Conservation (phyloP, 2,113 vertebrate species). For the Ictidomys tridecemlineatus region DNA sequence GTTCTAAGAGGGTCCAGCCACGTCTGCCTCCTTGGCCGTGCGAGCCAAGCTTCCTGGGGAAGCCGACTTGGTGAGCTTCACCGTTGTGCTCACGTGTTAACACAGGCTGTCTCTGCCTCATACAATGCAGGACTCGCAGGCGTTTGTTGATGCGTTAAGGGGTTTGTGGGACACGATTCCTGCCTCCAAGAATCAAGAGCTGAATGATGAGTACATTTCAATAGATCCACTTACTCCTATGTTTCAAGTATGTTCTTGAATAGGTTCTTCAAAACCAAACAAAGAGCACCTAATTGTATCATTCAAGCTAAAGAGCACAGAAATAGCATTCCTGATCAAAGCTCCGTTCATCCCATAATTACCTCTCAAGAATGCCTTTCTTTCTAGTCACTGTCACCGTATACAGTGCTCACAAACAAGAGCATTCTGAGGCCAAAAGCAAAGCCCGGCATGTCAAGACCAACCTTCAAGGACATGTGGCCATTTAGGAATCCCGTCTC, state of each 20-base stretch:
- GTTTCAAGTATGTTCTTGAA: slow-evolving; percentile 12
- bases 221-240: not conserved
- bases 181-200: not conserved
- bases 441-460: rapidly evolving
- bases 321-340: slow-evolving; percentile 62
- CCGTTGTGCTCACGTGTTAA: rapidly evolving
- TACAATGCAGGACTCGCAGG: not conserved
- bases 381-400: slow-evolving; percentile 70
- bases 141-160: not conserved
- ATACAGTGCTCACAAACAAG: not conserved
- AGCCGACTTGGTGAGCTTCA: rapidly evolving
- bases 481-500: not conserved
- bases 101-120: rapidly evolving
- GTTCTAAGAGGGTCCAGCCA: rapidly evolving
- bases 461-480: not conserved
- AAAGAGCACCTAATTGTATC: slow-evolving; percentile 2
- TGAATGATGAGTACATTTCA: slow-evolving; percentile 8
- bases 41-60: not conserved
- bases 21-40: rapidly evolving
- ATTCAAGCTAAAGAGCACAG: not conserved
- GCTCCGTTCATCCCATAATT: not conserved
- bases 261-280: slow-evolving; percentile 39
- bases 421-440: not conserved
- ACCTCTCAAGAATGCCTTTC: slow-evolving; percentile 50
- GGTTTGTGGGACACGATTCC: not conserved